phyloP scores from a whole-genome alignment of 2,797 vertebrate genomes.

The Taenioides sp. region DNA sequence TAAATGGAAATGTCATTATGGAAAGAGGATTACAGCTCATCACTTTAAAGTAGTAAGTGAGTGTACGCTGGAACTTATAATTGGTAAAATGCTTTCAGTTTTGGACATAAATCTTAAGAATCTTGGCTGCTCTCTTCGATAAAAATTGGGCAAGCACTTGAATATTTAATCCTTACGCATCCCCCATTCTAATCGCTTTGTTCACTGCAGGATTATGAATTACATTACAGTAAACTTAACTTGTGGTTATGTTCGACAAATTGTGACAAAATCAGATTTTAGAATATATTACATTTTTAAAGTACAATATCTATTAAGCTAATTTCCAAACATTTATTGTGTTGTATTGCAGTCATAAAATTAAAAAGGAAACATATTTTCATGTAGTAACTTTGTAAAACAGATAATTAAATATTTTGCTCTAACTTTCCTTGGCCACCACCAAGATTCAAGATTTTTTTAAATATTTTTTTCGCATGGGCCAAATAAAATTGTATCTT shows the following conservation, averaged over 20 bases:
- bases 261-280: too few relatives aligned
- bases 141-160: constrained; percentile 3
- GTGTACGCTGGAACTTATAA: background rate
- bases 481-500: too few relatives aligned
- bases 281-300: too few relatives aligned
- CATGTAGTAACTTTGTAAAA: too few relatives aligned
- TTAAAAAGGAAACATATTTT: too few relatives aligned
- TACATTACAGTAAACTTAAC: background rate
- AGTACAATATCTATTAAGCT: too few relatives aligned
- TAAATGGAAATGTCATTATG: constrained; percentile 3
- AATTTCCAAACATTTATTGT: too few relatives aligned
- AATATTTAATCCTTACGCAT: constrained; percentile 5
- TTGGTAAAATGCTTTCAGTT: constrained; percentile 9
- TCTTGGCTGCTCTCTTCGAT: background rate
- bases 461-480: too few relatives aligned
- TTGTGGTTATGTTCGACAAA: background rate
- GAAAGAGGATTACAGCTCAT: constrained; percentile 6
- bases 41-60: constrained; percentile 8
- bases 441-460: too few relatives aligned
- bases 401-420: too few relatives aligned
- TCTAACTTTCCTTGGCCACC: too few relatives aligned
- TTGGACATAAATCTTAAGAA: constrained; percentile 10
- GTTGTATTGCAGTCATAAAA: too few relatives aligned
- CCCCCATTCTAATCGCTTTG: constrained; percentile 1
- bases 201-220: constrained; percentile 5